Conservation (phyloP, 2,113 vertebrate species). For the Glaucomys volans region DNA sequence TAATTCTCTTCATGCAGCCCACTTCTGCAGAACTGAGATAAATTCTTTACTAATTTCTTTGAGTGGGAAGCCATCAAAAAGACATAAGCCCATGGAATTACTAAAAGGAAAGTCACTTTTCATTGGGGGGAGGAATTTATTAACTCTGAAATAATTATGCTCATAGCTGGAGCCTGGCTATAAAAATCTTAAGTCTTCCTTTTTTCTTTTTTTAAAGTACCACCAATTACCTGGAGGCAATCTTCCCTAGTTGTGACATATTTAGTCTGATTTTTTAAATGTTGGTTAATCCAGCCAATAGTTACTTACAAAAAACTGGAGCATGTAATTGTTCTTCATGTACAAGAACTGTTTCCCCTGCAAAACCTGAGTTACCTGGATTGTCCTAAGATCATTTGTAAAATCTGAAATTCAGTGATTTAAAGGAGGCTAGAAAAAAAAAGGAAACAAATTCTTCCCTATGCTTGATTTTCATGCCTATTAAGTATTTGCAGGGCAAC, state of each 20-base stretch:
- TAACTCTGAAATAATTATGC: not conserved
- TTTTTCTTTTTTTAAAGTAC: not conserved
- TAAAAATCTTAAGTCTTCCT: not conserved
- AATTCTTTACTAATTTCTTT: not conserved
- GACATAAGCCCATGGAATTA: conserved; percentile 6
- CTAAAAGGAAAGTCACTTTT: conserved; percentile 15
- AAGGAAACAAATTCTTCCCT: not conserved
- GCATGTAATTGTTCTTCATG: no score
- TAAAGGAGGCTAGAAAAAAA: no score
- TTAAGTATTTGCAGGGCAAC: not conserved
- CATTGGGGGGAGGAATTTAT: not conserved
- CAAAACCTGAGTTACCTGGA: no score
- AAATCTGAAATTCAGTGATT: no score
- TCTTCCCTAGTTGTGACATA: not conserved
- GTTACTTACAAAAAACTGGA: no score
- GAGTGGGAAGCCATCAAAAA: not conserved
- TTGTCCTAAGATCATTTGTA: no score
- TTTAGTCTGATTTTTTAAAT: not conserved
- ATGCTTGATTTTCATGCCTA: not conserved
- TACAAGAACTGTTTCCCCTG: no score
- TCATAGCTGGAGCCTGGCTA: not conserved
- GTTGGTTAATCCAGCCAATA: no score
- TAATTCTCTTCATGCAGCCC: not conserved
- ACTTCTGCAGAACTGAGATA: not conserved
- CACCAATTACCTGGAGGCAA: not conserved